A percentile compares a stretch with the other conserved stretches of the same genome.
phyloP scores from a whole-genome alignment of 2,113 vertebrate genomes.

The Bos javanicus region DNA sequence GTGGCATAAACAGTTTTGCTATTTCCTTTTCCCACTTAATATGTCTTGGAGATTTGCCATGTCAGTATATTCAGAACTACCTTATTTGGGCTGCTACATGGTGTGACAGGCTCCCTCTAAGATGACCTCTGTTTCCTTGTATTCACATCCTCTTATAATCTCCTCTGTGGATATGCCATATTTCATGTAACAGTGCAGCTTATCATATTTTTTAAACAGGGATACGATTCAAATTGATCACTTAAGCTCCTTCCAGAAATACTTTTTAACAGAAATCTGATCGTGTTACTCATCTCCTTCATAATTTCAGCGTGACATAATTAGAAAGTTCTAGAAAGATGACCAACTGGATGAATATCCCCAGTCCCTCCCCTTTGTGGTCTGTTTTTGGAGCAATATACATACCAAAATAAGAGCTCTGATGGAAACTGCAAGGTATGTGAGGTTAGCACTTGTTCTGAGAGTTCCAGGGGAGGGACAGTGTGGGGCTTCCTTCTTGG shows the following conservation, averaged over 20 bases:
- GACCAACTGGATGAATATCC: not conserved
- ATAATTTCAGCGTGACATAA: not conserved
- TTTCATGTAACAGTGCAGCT: not conserved
- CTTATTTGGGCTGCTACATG: not conserved
- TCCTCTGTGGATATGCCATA: not conserved
- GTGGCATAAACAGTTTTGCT: not conserved
- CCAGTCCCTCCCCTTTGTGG: not conserved
- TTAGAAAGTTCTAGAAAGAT: not conserved
- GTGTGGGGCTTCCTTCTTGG: not conserved
- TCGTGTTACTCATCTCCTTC: not conserved
- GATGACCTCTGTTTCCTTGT: not conserved
- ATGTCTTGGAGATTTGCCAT: not conserved
- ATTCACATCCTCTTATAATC: conserved; percentile 1
- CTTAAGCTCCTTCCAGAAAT: not conserved
- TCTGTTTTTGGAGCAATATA: not conserved
- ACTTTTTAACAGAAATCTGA: not conserved
- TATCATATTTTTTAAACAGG: not conserved
- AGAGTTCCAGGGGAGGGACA: not conserved
- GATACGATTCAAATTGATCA: not conserved
- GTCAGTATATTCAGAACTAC: not conserved
- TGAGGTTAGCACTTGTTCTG: not conserved
- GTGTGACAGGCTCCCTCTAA: not conserved
- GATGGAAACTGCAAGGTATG: not conserved
- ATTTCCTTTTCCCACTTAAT: not conserved
- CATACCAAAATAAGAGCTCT: not conserved